Evolutionary conservation across 2,797 vertebrate genomes (phyloP).

Genomic region (Onychomys torridus): DNA sequence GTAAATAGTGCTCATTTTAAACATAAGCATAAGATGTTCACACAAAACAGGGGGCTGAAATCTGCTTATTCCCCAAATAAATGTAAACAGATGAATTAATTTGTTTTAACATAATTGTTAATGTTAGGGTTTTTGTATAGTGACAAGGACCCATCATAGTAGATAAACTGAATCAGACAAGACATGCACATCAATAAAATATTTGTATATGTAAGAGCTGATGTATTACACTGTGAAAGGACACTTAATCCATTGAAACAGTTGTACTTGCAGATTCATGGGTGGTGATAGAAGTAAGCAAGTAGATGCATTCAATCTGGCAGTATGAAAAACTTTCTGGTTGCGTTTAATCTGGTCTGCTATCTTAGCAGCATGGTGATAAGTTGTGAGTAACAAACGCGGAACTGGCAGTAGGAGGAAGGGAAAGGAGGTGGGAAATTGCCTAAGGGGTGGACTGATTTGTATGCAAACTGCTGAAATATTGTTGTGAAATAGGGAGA

Average conservation of each 20-base stretch:
- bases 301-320: background rate
- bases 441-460: background rate
- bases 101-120: background rate
- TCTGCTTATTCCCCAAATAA: background rate
- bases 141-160: background rate
- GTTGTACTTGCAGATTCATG: background rate
- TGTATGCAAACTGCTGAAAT: background rate
- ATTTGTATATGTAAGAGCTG: background rate
- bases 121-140: background rate
- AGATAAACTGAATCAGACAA: constrained; percentile 10
- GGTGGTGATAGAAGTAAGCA: background rate
- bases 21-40: background rate
- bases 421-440: background rate
- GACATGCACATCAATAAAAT: background rate
- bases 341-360: background rate
- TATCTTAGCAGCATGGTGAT: background rate
- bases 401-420: background rate
- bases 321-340: background rate
- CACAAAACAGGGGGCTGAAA: background rate
- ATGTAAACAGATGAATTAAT: background rate
- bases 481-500: background rate
- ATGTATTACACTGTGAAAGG: background rate
- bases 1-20: background rate
- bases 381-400: background rate
- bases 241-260: background rate